Conservation (phyloP, 1,140 invertebrate genomes). For the Melanaphis sacchari region DNA sequence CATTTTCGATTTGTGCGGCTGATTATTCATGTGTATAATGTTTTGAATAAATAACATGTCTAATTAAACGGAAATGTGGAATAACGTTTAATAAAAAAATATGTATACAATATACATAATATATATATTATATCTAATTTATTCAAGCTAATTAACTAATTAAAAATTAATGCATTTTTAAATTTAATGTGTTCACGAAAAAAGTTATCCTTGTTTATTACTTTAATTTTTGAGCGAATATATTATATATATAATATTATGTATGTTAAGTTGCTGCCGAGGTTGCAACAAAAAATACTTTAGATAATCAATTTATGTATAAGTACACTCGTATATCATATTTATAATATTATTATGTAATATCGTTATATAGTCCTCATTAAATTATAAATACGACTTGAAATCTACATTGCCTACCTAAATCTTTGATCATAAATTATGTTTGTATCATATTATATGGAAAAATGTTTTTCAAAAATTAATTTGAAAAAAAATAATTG, state of each 20-base stretch:
- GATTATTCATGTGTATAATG: background rate
- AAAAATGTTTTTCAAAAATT: background rate
- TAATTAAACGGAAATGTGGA: background rate
- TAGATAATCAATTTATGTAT: background rate
- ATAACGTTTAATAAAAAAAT: background rate
- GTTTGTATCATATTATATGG: background rate
- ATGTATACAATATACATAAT: background rate
- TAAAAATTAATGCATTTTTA: background rate
- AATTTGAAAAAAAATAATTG: background rate
- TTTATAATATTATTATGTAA: background rate
- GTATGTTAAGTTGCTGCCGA: background rate
- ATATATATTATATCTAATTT: background rate
- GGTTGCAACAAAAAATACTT: background rate
- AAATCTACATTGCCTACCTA: background rate
- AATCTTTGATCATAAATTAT: background rate
- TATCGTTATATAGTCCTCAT: background rate
- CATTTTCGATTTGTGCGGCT: background rate
- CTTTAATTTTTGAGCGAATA: background rate
- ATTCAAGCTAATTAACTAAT: constrained; percentile 8
- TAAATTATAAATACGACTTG: background rate
- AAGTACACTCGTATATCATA: background rate
- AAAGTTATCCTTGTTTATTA: background rate
- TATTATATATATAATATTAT: background rate
- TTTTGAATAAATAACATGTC: background rate
- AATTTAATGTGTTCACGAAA: background rate